These are phyloP conservation scores for Onchidella celtica DNA, from an alignment of 2,888 invertebrate genomes.

Conservation along the genomic window DNA sequence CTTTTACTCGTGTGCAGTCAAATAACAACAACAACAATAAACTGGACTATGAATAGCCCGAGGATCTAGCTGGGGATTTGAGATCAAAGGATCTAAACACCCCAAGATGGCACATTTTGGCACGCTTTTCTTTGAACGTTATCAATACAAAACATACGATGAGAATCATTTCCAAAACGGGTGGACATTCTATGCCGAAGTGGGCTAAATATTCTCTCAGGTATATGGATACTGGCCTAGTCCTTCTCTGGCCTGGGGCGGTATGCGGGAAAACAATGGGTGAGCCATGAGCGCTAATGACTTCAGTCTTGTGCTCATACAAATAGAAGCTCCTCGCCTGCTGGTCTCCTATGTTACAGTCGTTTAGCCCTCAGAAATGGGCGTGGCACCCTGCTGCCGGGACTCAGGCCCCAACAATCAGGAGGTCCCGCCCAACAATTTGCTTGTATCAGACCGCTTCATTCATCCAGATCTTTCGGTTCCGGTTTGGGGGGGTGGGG, in stretches of 20 bases:
- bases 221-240: too few relatives aligned
- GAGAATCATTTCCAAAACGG: too few relatives aligned
- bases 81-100: too few relatives aligned
- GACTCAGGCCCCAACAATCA: neutral
- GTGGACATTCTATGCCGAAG: too few relatives aligned
- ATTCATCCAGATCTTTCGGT: neutral
- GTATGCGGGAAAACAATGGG: neutral
- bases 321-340: neutral
- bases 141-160: too few relatives aligned
- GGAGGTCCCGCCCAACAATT: neutral
- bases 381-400: constrained; percentile 8
- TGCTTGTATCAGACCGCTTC: neutral
- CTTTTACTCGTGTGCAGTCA: too few relatives aligned
- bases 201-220: too few relatives aligned
- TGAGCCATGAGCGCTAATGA: constrained; percentile 12
- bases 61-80: too few relatives aligned
- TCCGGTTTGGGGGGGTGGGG: neutral
- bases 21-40: too few relatives aligned
- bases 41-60: too few relatives aligned
- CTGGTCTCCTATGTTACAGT: neutral
- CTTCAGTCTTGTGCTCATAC: neutral
- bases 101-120: too few relatives aligned
- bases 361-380: constrained; percentile 17
- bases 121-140: too few relatives aligned
- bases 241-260: neutral